These are phyloP conservation scores for Euthynnus affinis DNA, from an alignment of 2,797 vertebrate genomes.

Conservation along the genomic window DNA sequence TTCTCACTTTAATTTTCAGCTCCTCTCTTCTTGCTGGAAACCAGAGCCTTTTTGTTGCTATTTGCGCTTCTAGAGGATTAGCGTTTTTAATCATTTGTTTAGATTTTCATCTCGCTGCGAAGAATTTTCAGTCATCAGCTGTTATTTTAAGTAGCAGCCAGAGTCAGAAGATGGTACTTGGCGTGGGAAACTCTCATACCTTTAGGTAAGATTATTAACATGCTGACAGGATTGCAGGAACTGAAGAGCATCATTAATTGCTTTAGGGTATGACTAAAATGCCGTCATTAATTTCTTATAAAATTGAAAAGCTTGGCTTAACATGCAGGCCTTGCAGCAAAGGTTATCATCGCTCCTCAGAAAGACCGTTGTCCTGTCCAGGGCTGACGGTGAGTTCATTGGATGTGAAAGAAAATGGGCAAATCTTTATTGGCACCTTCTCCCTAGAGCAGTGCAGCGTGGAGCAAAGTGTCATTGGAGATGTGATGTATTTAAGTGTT, in stretches of 20 bases:
- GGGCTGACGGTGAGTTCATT: slow-evolving; percentile 59
- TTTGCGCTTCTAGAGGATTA: slow-evolving; percentile 51
- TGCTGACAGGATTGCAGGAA: slow-evolving; percentile 58
- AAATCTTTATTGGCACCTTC: slow-evolving; percentile 73
- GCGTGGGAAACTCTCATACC: slow-evolving; percentile 47
- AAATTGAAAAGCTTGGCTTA: slow-evolving; percentile 51
- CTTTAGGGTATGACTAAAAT: slow-evolving; percentile 54
- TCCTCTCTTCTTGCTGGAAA: slow-evolving; percentile 33
- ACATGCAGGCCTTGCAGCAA: slow-evolving; percentile 27
- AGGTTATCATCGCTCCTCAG: slow-evolving; percentile 47
- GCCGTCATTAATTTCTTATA: slow-evolving; percentile 45
- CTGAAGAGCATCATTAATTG: slow-evolving; percentile 62
- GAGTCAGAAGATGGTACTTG: slow-evolving; percentile 56
- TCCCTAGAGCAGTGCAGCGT: slow-evolving; percentile 56
- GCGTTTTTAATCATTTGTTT: slow-evolving; percentile 55
- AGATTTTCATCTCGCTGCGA: slow-evolving; percentile 37
- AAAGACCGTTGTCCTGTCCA: slow-evolving; percentile 43
- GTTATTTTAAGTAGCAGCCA: slow-evolving; percentile 36
- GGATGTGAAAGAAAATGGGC: slow-evolving; percentile 64
- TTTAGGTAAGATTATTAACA: slow-evolving; percentile 69
- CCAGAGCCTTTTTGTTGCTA: slow-evolving; percentile 30
- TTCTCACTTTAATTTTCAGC: slow-evolving; percentile 39
- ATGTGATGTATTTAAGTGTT: slow-evolving; percentile 76
- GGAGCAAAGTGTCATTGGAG: slow-evolving; percentile 64
- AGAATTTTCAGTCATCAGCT: slow-evolving; percentile 44